phyloP scores from a whole-genome alignment of 2,113 vertebrate species.

The Neolamprologus variostigma region DNA sequence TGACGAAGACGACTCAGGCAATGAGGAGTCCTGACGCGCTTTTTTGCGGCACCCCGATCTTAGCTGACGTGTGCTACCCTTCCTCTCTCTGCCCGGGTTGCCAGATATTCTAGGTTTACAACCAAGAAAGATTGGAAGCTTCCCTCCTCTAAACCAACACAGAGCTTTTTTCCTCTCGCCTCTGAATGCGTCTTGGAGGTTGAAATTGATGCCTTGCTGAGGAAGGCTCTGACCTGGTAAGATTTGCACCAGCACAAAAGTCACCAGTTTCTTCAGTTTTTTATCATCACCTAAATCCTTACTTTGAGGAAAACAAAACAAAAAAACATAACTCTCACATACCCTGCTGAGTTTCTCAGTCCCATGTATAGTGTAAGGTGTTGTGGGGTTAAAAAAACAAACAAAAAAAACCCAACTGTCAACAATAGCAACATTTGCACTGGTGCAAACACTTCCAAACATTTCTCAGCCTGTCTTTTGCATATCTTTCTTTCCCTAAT shows the following conservation, averaged over 20 bases:
- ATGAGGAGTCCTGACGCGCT: conserved; percentile 88
- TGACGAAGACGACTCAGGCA: conserved; percentile 88
- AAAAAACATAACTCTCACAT: neutral
- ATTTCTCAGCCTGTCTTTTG: neutral
- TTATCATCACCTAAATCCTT: conserved; percentile 27
- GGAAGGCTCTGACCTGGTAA: conserved; percentile 32
- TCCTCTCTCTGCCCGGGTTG: conserved; percentile 31
- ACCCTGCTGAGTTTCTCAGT: neutral
- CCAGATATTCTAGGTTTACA: conserved; percentile 35
- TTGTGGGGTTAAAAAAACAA: conserved; percentile 10
- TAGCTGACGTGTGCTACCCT: conserved; percentile 19
- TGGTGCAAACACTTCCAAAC: conserved; percentile 51
- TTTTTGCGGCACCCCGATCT: neutral
- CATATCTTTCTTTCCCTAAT: conserved; percentile 33
- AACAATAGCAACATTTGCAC: conserved; percentile 34
- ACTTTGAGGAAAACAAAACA: neutral
- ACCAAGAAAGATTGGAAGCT: conserved; percentile 44
- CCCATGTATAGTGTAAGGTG: neutral
- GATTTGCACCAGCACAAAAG: conserved; percentile 64
- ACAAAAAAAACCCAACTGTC: conserved; percentile 3
- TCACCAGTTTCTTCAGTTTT: conserved; percentile 7
- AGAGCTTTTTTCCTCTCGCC: conserved; percentile 32
- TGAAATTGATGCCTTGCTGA: conserved; percentile 12
- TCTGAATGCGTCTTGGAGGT: conserved; percentile 12
- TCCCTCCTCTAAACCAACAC: conserved; percentile 46